A percentile compares a stretch with the other conserved stretches of the same genome.
These are phyloP conservation scores for Gnathonemus echidnorhynchus DNA, from an alignment of 2,113 vertebrate species.

Conservation along the genomic window DNA sequence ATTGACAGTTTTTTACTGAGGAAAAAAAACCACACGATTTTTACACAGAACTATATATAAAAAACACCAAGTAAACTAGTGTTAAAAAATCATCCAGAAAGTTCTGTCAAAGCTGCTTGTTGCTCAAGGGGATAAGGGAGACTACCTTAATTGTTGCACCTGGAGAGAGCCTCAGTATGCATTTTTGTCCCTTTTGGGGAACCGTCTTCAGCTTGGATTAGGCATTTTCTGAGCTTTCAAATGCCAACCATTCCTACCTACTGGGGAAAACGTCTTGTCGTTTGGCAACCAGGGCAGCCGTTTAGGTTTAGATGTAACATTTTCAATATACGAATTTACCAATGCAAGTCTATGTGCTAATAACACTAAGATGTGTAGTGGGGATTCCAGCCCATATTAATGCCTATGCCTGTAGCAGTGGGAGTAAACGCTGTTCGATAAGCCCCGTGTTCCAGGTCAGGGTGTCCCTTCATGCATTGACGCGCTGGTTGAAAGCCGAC, in stretches of 20 bases:
- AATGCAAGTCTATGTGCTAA: constrained; percentile 6
- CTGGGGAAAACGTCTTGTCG: background rate
- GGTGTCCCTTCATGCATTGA: constrained; percentile 4
- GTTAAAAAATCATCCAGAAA: constrained; percentile 21
- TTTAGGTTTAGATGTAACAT: background rate
- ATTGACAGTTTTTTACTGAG: constrained; percentile 22
- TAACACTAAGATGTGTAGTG: background rate
- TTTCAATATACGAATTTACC: constrained; percentile 15
- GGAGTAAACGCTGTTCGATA: constrained; percentile 33
- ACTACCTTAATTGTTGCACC: background rate
- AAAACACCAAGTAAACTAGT: constrained; percentile 30
- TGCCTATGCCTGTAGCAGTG: constrained; percentile 12
- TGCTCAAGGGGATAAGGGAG: background rate
- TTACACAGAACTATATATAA: constrained; percentile 37
- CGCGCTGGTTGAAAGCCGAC: background rate
- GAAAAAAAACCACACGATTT: constrained; percentile 35
- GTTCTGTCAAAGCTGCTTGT: constrained; percentile 1
- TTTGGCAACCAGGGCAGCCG: background rate
- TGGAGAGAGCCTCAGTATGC: background rate
- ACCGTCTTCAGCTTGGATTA: background rate
- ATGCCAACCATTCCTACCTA: background rate
- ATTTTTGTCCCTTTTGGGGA: background rate
- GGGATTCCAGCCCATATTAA: constrained; percentile 15
- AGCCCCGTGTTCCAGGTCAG: constrained; percentile 6
- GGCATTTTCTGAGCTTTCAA: background rate